phyloP scores from a whole-genome alignment of 2,797 vertebrate species.

The Xenopus petersii region DNA sequence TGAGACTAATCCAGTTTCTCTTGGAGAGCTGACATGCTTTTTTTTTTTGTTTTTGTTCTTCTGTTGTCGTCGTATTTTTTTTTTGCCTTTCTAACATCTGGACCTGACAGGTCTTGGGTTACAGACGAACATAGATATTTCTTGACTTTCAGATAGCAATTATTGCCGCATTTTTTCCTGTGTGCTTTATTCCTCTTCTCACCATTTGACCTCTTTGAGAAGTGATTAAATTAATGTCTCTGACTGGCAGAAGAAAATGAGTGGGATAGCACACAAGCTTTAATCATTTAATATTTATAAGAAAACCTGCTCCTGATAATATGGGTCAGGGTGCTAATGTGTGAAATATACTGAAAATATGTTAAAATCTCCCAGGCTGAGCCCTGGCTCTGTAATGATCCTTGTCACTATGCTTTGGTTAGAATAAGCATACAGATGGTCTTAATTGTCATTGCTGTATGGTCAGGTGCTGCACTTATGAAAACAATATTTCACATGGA shows the following conservation, averaged over 20 bases:
- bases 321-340: constrained; percentile 44
- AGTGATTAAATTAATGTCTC: constrained; percentile 69
- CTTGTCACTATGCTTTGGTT: constrained; percentile 34
- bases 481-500: constrained; percentile 48
- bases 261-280: constrained; percentile 24
- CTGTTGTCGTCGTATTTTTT: constrained; percentile 7
- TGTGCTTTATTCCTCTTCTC: constrained; percentile 32
- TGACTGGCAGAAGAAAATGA: constrained; percentile 47
- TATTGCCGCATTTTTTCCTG: constrained; percentile 61
- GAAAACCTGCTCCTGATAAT: constrained; percentile 46
- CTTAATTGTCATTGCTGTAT: constrained; percentile 41
- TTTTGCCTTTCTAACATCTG: constrained; percentile 61
- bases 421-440: constrained; percentile 39
- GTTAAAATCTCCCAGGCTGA: constrained; percentile 44
- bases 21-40: constrained; percentile 52
- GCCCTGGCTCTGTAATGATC: constrained; percentile 38
- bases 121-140: constrained; percentile 58
- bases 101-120: constrained; percentile 61
- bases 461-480: constrained; percentile 46
- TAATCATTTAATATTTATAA: constrained; percentile 37
- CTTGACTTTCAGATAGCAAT: constrained; percentile 60
- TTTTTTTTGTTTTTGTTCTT: constrained; percentile 19
- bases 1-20: constrained; percentile 79
- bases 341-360: constrained; percentile 35
- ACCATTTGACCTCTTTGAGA: constrained; percentile 62